Percentiles rank a stretch among this genome's conserved stretches.
Conservation (phyloP, 2,113 vertebrate species). For the Daboia siamensis region DNA sequence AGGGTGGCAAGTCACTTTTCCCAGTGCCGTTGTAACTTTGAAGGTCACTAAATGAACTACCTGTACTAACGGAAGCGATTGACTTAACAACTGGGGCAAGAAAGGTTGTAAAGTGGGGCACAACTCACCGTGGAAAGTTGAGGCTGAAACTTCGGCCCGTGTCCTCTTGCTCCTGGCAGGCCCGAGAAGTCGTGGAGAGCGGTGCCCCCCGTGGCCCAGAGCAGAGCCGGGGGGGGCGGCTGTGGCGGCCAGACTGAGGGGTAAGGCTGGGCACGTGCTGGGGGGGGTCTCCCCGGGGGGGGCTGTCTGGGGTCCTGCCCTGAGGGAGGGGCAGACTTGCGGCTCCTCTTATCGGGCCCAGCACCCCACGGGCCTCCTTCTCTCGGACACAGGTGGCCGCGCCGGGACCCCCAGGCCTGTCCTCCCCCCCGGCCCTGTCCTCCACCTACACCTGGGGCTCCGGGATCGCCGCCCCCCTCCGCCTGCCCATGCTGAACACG, state of each 20-base stretch:
- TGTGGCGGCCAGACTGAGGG: constrained; percentile 75
- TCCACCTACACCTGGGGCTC: constrained; percentile 94
- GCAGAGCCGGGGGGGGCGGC: constrained; percentile 73
- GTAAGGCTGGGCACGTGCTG: constrained; percentile 62
- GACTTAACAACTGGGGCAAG: neutral
- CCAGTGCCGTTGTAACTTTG: no score
- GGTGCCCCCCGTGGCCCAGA: constrained; percentile 69
- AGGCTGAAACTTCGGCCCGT: no score
- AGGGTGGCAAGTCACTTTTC: no score
- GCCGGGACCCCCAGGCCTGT: constrained; percentile 73
- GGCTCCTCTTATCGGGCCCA: neutral
- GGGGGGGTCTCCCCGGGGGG: neutral
- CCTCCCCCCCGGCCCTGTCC: constrained; percentile 83
- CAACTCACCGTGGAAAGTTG: no score
- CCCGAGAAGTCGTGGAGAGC: constrained; percentile 86
- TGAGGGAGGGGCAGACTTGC: fast-evolving
- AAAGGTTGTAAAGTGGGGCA: neutral
- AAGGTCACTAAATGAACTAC: no score
- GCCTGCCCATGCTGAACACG: constrained; percentile 95
- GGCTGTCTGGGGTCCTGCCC: neutral
- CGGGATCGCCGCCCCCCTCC: constrained; percentile 82
- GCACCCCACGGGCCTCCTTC: neutral
- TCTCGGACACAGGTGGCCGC: constrained; percentile 67
- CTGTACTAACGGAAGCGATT: no score
- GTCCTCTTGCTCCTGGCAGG: constrained; percentile 65